Evolutionary conservation across 2,797 vertebrate genomes (phyloP).

Genomic region (Arnoldichthys spilopterus): DNA sequence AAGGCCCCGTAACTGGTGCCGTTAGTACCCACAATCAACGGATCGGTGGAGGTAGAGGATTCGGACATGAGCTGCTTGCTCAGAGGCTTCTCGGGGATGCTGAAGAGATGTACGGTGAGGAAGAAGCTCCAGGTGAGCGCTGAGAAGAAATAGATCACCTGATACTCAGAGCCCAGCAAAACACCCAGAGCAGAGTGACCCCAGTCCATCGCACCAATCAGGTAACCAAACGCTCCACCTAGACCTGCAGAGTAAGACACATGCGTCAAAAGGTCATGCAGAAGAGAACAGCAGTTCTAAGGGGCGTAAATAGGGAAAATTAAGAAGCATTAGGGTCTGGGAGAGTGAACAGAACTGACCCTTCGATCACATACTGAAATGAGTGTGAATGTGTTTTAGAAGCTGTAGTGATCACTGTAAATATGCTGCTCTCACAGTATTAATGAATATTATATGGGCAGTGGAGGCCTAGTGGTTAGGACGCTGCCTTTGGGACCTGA

Average conservation of each 20-base stretch:
- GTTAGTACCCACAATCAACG: slow-evolving; percentile 65
- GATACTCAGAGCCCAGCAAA: slow-evolving; percentile 89
- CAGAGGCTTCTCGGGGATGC: slow-evolving; percentile 90
- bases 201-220: slow-evolving; percentile 95
- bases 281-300: too few relatives aligned
- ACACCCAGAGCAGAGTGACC: slow-evolving; percentile 81
- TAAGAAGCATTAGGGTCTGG: too few relatives aligned
- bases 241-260: slow-evolving; percentile 78
- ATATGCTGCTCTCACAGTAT: too few relatives aligned
- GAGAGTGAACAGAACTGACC: too few relatives aligned
- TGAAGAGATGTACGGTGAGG: slow-evolving; percentile 87
- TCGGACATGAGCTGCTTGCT: slow-evolving; percentile 41
- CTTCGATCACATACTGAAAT: too few relatives aligned
- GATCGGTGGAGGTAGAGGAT: slow-evolving; percentile 54
- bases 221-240: slow-evolving; percentile 91
- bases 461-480: too few relatives aligned
- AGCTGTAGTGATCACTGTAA: too few relatives aligned
- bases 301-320: too few relatives aligned
- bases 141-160: slow-evolving; percentile 94
- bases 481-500: too few relatives aligned
- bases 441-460: too few relatives aligned
- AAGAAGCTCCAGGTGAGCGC: slow-evolving; percentile 84
- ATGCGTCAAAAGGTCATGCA: not conserved
- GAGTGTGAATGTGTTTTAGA: too few relatives aligned
- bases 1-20: slow-evolving; percentile 78